Percentiles rank a stretch among this genome's conserved stretches.
Evolutionary conservation across 1,140 invertebrate species (phyloP).

Genomic region (Laupala kohalensis): DNA sequence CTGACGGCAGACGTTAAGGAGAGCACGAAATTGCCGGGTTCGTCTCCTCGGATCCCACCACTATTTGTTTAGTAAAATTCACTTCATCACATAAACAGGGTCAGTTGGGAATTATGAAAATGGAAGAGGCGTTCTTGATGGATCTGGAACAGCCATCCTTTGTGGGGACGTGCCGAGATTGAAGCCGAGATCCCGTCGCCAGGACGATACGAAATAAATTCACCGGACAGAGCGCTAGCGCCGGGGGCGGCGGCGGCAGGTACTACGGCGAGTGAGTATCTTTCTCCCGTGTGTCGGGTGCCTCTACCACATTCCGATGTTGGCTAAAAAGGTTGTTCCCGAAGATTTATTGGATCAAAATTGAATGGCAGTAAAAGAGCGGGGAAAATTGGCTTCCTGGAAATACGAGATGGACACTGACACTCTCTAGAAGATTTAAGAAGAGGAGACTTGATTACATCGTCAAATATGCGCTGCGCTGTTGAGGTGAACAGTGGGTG

Average conservation of each 20-base stretch:
- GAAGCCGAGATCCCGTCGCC: background rate
- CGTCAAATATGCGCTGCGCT: background rate
- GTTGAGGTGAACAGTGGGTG: background rate
- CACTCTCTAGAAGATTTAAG: background rate
- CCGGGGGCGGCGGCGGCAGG: too few relatives aligned
- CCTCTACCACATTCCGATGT: background rate
- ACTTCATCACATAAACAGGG: background rate
- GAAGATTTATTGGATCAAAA: background rate
- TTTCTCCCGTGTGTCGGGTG: too few relatives aligned
- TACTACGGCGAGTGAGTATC: too few relatives aligned
- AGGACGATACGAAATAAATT: background rate
- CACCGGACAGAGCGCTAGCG: too few relatives aligned
- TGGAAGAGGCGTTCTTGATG: background rate
- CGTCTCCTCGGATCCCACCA: background rate
- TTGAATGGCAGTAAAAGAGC: background rate
- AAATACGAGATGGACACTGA: background rate
- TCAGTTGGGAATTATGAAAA: background rate
- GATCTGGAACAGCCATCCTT: background rate
- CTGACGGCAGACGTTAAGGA: background rate
- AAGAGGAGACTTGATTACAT: background rate
- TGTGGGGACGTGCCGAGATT: background rate
- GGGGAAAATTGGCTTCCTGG: background rate
- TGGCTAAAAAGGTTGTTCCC: background rate
- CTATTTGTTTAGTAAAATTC: background rate
- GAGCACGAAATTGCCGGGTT: background rate